Evolutionary conservation across 2,888 invertebrate genomes (phyloP), one percentile per base, ranked within the genome.

Genomic region (Flabesymbios commensalis): DNA sequence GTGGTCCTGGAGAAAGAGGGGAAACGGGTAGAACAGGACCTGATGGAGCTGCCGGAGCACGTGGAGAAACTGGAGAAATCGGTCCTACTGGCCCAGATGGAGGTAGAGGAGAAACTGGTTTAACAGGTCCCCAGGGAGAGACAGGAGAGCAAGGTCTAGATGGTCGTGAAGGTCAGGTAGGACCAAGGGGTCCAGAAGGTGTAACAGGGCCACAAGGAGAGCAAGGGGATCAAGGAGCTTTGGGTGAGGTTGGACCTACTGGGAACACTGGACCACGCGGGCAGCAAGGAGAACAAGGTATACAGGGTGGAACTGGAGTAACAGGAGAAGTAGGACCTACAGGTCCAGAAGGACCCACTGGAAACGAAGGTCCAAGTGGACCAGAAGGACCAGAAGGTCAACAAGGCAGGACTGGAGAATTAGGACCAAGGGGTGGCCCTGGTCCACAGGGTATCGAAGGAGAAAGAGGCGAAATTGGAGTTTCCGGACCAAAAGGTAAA

Each of bases 321-420:
- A 24, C 29, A 24, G 61, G 61, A 17, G 26, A 48, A 26, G 2
- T 10, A 10, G 61, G 64, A 26, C 45, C 59, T 17, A 31, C n/a
- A n/a, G 65, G 65, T 29, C 45, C 53, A 31, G 28, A 19, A 2
- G 66, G 66, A 51, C 66, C 52, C 10, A 26, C 59, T 42, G 68
- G 68, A 31, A 19, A 39, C 14, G n/a, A 56, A 19, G 67, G 67
- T 32, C 60, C 57, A 41, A 19, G 32, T 48, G 69, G 69, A 22
- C 22, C 51, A 22, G 32, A 36, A 19, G 65, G 63, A 53, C 24
- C 29, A 24, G 29, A 47, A 32, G 57, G 57, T 17, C 26, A 42
- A 7, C n/a, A n/a, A n/a, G n/a, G n/a, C n/a, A n/a, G n/a, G n/a
- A n/a, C n/a, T n/a, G n/a, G n/a, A n/a, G n/a, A n/a, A n/a, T n/a